Conservation (phyloP, 2,113 vertebrate genomes). For the Dendrocopos noguchii region DNA sequence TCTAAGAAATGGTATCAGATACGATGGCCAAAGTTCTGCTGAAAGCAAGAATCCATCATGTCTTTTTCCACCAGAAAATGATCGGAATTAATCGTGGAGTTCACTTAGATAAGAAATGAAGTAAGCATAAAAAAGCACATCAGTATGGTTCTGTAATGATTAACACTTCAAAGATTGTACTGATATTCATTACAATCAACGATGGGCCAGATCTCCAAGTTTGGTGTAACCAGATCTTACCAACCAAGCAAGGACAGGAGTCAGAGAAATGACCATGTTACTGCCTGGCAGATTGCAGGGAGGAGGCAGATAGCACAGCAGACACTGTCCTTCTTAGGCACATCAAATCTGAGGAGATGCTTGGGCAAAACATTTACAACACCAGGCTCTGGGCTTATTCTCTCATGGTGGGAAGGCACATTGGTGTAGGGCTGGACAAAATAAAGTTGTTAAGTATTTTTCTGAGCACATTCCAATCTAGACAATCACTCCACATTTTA, state of each 20-base stretch:
- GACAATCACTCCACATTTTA: neutral
- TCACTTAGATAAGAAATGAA: neutral
- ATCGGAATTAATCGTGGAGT: neutral
- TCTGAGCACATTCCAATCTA: neutral
- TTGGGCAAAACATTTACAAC: neutral
- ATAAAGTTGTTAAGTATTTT: neutral
- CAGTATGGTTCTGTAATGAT: neutral
- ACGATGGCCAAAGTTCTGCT: neutral
- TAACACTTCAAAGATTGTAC: neutral
- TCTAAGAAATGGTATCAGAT: neutral
- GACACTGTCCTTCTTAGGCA: neutral
- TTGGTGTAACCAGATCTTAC: neutral
- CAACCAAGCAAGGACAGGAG: neutral
- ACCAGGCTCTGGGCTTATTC: neutral
- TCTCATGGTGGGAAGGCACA: neutral
- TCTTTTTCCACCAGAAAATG: neutral
- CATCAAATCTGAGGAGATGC: neutral
- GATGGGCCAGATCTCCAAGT: neutral
- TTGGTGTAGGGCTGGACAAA: fast-evolving
- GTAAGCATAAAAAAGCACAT: neutral
- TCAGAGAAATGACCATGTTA: neutral
- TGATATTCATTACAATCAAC: neutral
- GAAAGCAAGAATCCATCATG: neutral
- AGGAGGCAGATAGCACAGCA: neutral
- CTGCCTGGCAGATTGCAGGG: neutral